These are phyloP conservation scores for Ganaspis sp. DNA, from an alignment of 1,140 invertebrate genomes.

Conservation along the genomic window DNA sequence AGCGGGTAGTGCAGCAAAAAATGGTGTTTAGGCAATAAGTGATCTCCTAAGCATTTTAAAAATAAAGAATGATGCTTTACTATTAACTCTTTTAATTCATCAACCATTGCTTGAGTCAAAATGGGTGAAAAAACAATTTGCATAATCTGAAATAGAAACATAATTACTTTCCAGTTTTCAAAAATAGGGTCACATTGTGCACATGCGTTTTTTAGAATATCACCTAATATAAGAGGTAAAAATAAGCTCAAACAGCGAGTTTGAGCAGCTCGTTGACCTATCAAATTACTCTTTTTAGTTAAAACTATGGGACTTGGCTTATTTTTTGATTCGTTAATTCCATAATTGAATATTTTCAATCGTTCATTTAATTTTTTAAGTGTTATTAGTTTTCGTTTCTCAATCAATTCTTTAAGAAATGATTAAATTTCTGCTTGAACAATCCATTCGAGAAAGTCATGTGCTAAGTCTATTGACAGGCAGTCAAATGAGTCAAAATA, in stretches of 20 bases:
- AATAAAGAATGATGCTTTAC: no score
- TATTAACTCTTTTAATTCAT: no score
- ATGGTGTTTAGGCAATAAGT: no score
- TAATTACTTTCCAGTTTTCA: no score
- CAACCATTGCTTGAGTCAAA: no score
- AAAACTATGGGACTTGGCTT: conserved; percentile 40
- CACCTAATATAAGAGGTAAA: conserved; percentile 31
- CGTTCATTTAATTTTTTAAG: conserved; percentile 26
- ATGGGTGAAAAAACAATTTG: no score
- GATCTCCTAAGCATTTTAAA: no score
- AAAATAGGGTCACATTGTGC: no score
- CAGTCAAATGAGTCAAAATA: conserved; percentile 37
- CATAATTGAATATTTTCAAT: conserved; percentile 37
- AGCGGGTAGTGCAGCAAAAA: no score
- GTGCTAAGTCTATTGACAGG: conserved; percentile 35
- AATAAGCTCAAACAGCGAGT: conserved; percentile 7
- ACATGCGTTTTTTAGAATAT: conserved; percentile 13
- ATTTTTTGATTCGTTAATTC: conserved; percentile 14
- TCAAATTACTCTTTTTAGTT: conserved; percentile 11
- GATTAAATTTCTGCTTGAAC: conserved; percentile 33
- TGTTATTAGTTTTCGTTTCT: conserved; percentile 3
- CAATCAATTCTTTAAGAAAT: conserved; percentile 4
- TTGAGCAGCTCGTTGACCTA: conserved; percentile 37
- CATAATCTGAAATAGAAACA: no score
- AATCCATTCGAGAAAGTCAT: conserved; percentile 40